These are phyloP conservation scores for Brachionus plicatilis DNA, from an alignment of 1,140 invertebrate species.

Conservation along the genomic window DNA sequence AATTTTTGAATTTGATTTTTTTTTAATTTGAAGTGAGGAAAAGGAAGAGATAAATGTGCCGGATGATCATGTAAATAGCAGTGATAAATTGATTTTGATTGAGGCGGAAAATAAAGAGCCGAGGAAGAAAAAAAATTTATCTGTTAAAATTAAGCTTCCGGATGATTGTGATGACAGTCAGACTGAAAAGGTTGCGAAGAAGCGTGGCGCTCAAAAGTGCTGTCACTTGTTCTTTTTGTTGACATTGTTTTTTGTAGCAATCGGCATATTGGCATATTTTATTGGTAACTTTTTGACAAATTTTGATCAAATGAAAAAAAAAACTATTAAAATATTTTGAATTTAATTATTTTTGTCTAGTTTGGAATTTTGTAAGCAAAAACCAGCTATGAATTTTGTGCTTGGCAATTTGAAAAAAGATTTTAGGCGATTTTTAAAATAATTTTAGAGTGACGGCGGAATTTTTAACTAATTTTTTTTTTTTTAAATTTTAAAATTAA, in stretches of 20 bases:
- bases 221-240: slow-evolving; percentile 25
- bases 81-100: slow-evolving; percentile 2
- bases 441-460: background rate
- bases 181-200: background rate
- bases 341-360: background rate
- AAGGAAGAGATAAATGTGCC: background rate
- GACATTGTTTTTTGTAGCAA: slow-evolving; percentile 5
- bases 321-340: background rate
- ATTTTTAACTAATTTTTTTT: background rate
- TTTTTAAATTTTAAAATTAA: background rate
- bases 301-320: background rate
- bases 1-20: background rate
- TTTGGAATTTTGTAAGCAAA: background rate
- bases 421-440: background rate
- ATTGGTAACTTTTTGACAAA: slow-evolving; percentile 14
- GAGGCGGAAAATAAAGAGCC: background rate
- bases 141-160: slow-evolving; percentile 3
- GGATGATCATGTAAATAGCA: background rate
- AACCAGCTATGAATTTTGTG: background rate
- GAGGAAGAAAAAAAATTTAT: slow-evolving; percentile 23
- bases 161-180: background rate
- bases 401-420: background rate
- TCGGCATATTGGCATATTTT: slow-evolving; percentile 13
- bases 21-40: background rate
- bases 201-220: slow-evolving; percentile 4